A percentile compares a stretch with the other conserved stretches of the same genome.
Evolutionary conservation across 2,113 vertebrate genomes (phyloP).

Genomic region (Sardina pilchardus): DNA sequence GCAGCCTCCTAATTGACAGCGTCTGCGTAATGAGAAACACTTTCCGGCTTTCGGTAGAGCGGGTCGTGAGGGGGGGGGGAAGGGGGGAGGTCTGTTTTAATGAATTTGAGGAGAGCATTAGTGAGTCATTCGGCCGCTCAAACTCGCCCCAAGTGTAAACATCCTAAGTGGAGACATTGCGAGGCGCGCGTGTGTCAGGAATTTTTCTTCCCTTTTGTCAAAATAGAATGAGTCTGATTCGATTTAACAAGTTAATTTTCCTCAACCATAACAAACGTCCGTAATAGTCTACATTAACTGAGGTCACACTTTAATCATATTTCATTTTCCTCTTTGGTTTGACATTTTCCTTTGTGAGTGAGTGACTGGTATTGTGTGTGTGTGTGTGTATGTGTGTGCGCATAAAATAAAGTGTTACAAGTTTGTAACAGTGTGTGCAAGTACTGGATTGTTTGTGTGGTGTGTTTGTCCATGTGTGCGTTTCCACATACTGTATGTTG

Average conservation of each 20-base stretch:
- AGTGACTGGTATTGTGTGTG: neutral
- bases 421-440: neutral
- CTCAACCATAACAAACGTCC: neutral
- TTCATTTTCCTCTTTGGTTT: neutral
- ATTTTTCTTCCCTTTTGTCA: neutral
- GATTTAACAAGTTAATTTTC: neutral
- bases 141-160: neutral
- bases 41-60: neutral
- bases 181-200: neutral
- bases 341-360: neutral
- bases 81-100: neutral
- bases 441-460: neutral
- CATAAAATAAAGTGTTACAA: neutral
- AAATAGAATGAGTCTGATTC: neutral
- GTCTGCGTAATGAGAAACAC: neutral
- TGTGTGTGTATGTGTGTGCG: neutral
- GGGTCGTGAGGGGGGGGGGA: neutral
- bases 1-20: neutral
- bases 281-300: neutral
- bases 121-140: neutral
- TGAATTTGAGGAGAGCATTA: constrained; percentile 4
- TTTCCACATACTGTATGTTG: constrained; percentile 33
- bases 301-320: neutral
- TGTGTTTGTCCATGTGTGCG: constrained; percentile 4
- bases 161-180: neutral